These are phyloP conservation scores for Coregonus clupeaformis DNA, from an alignment of 2,113 vertebrate genomes.

Conservation along the genomic window DNA sequence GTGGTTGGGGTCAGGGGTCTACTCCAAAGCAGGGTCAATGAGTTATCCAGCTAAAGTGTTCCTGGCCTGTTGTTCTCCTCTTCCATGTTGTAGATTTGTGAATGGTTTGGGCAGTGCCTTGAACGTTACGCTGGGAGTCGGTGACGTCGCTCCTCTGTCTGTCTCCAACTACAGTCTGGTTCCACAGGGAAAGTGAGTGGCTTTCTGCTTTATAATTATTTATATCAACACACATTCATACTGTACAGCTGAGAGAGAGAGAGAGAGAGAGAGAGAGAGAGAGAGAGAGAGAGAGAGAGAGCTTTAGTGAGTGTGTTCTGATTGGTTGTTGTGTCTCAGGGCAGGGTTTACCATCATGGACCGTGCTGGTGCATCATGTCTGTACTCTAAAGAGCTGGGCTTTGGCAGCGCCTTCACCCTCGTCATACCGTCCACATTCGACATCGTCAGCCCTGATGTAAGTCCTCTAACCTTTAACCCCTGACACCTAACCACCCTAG, in stretches of 20 bases:
- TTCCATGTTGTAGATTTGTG: conserved; percentile 48
- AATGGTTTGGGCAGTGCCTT: conserved; percentile 28
- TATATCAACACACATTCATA: neutral
- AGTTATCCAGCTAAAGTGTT: neutral
- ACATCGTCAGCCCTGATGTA: neutral
- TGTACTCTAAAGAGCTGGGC: conserved; percentile 43
- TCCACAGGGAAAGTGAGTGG: conserved; percentile 59
- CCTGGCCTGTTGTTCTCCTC: neutral
- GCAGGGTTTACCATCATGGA: conserved; percentile 32
- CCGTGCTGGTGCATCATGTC: neutral
- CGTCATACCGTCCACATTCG: conserved; percentile 62
- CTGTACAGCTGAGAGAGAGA: neutral
- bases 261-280: too few relatives aligned
- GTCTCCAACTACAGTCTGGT: conserved; percentile 47
- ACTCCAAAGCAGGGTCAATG: too few relatives aligned
- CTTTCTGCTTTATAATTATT: neutral
- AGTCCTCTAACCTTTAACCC: too few relatives aligned
- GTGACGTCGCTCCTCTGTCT: neutral
- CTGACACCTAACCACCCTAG: too few relatives aligned
- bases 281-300: neutral
- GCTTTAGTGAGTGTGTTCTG: neutral
- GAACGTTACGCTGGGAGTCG: conserved; percentile 33
- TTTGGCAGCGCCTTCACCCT: conserved; percentile 85
- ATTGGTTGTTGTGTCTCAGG: conserved; percentile 41
- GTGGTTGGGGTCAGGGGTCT: too few relatives aligned